Evolutionary conservation across 2,888 invertebrate genomes (phyloP).

Genomic region (Drosophila nigritarsus): DNA sequence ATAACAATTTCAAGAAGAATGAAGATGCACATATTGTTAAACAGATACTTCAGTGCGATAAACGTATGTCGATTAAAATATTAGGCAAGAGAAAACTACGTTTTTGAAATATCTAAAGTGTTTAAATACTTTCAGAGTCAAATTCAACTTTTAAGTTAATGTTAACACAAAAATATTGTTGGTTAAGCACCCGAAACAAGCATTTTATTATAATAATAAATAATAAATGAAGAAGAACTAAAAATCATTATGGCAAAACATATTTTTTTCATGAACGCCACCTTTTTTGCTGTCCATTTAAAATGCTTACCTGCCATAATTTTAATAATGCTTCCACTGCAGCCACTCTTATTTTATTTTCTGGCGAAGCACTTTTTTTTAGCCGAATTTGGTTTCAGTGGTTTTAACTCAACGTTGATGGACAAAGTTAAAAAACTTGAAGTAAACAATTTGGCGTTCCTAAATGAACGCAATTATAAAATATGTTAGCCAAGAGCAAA

Average conservation of each 20-base stretch:
- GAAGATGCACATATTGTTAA: constrained; percentile 34
- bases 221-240: not conserved
- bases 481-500: not conserved
- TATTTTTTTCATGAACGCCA: not conserved
- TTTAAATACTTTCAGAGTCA: not conserved
- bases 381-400: not conserved
- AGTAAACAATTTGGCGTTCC: not conserved
- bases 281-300: not conserved
- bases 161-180: not conserved
- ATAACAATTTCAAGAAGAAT: constrained; percentile 17
- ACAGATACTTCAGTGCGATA: not conserved
- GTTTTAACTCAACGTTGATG: not conserved
- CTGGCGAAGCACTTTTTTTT: not conserved
- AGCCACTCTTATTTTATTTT: not conserved
- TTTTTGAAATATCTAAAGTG: not conserved
- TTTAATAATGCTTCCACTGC: not conserved
- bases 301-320: not conserved
- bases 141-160: not conserved
- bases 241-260: not conserved
- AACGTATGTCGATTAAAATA: constrained; percentile 15
- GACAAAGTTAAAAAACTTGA: not conserved
- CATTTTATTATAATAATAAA: not conserved
- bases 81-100: constrained; percentile 12
- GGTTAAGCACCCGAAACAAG: not conserved
- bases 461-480: constrained; percentile 1